These are phyloP conservation scores for Hypsibius dujardini DNA, from an alignment of 1,140 invertebrate genomes.

Conservation along the genomic window DNA sequence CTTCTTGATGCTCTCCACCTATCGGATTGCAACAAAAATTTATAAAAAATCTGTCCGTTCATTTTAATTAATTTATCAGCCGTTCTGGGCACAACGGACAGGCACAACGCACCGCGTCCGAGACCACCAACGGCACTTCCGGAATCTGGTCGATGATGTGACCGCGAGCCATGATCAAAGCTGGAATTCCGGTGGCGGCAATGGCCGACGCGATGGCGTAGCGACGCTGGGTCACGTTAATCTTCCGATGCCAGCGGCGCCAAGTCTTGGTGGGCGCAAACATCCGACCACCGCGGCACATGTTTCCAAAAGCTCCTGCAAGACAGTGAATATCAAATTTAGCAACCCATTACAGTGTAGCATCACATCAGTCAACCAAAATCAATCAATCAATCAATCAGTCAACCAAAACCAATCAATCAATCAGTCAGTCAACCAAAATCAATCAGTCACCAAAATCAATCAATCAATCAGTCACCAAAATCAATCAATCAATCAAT, in stretches of 20 bases:
- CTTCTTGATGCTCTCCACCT: slow-evolving; percentile 64
- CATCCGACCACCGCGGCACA: slow-evolving; percentile 99
- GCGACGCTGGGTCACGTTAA: slow-evolving; percentile 88
- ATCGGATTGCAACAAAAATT: too few species aligned
- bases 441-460: too few species aligned
- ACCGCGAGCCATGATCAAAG: slow-evolving; percentile 90
- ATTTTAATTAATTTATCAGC: too few species aligned
- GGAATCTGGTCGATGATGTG: slow-evolving; percentile 83
- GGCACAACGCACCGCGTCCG: slow-evolving; percentile 74
- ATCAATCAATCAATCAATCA: not conserved
- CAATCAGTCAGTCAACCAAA: too few species aligned
- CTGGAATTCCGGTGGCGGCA: slow-evolving; percentile 84
- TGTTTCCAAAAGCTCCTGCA: slow-evolving; percentile 85
- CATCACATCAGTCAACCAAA: not conserved
- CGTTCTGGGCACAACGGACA: too few species aligned
- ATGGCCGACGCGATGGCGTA: slow-evolving; percentile 90
- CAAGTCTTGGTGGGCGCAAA: slow-evolving; percentile 96
- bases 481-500: too few species aligned
- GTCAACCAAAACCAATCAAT: too few species aligned
- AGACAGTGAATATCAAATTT: not conserved
- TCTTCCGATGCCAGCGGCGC: slow-evolving; percentile 88
- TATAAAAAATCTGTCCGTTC: too few species aligned
- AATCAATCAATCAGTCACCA: too few species aligned
- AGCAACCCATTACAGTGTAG: not conserved
- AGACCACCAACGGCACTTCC: slow-evolving; percentile 87